Evolutionary conservation across 2,888 invertebrate genomes (phyloP).

Genomic region (Imbricaverruca yamaguchii): DNA sequence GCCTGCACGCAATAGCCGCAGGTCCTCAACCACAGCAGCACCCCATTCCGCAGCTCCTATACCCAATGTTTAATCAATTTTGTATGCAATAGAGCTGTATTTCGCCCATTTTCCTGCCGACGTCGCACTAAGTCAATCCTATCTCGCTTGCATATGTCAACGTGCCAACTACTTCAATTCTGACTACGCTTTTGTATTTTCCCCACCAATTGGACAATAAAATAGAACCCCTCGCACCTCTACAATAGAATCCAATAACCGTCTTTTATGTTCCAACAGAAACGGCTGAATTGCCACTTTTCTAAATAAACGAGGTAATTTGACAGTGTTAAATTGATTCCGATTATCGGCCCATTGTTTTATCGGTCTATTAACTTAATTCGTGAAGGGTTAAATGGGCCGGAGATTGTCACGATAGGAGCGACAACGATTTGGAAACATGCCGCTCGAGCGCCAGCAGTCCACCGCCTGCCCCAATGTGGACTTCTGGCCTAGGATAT

Average conservation of each 20-base stretch:
- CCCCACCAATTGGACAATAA: conserved; percentile 7
- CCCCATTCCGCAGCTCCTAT: too few relatives aligned
- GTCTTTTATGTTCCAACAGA: conserved; percentile 16
- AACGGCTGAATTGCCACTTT: conserved; percentile 22
- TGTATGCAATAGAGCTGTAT: not conserved
- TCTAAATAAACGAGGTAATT: conserved; percentile 21
- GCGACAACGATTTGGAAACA: not conserved
- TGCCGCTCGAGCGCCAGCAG: too few relatives aligned
- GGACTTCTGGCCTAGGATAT: too few relatives aligned
- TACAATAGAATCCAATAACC: conserved; percentile 20
- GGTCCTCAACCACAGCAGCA: too few relatives aligned
- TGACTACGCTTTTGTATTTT: not conserved
- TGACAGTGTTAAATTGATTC: conserved; percentile 21
- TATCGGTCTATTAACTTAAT: conserved; percentile 21
- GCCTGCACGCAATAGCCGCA: too few relatives aligned
- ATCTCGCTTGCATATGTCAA: conserved; percentile 18
- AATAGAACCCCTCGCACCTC: conserved; percentile 13
- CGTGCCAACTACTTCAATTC: conserved; percentile 16
- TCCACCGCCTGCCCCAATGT: too few relatives aligned
- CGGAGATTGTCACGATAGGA: not conserved
- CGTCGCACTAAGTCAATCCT: not conserved
- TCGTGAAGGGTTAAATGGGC: conserved; percentile 20
- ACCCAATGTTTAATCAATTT: not conserved
- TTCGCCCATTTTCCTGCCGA: not conserved
- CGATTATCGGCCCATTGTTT: conserved; percentile 19